A percentile compares a stretch with the other conserved stretches of the same genome.
Conservation (phyloP, 1,140 invertebrate genomes). For the Mizuhopecten yessoensis region DNA sequence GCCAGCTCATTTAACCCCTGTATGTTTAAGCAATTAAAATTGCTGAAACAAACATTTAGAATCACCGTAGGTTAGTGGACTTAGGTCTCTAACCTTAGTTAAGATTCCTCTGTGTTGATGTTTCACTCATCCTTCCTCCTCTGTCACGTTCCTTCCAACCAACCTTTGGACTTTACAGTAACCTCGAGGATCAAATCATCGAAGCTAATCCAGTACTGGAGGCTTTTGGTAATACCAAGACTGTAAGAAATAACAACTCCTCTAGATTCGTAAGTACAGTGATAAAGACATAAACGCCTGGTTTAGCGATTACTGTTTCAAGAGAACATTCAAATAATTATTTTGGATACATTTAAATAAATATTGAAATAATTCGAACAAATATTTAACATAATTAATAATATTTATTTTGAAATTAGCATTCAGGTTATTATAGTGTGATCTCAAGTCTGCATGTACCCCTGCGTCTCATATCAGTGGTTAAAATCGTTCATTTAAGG, state of each 20-base stretch:
- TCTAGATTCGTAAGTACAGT: constrained; percentile 85
- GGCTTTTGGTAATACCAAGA: constrained; percentile 87
- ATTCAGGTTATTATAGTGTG: neutral
- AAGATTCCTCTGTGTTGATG: constrained; percentile 27
- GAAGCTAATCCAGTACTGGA: constrained; percentile 86
- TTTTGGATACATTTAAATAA: constrained; percentile 78
- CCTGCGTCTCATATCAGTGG: neutral
- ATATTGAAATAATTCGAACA: neutral
- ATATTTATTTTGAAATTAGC: neutral
- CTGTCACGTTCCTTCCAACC: constrained; percentile 47
- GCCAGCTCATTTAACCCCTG: constrained; percentile 31
- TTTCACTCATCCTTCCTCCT: constrained; percentile 6
- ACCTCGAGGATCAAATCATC: constrained; percentile 88
- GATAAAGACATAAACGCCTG: constrained; percentile 91
- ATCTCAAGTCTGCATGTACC: neutral
- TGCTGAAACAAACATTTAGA: constrained; percentile 21
- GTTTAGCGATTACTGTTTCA: constrained; percentile 97
- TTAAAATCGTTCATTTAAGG: neutral
- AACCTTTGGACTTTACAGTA: constrained; percentile 72
- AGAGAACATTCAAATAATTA: constrained; percentile 97
- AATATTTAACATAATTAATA: too few relatives aligned
- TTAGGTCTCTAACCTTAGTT: constrained; percentile 1
- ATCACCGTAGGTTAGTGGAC: constrained; percentile 12
- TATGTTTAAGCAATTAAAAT: neutral
- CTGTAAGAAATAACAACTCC: constrained; percentile 87